Evolutionary conservation across 2,888 invertebrate species (phyloP).

Genomic region (Lissonota sp.): DNA sequence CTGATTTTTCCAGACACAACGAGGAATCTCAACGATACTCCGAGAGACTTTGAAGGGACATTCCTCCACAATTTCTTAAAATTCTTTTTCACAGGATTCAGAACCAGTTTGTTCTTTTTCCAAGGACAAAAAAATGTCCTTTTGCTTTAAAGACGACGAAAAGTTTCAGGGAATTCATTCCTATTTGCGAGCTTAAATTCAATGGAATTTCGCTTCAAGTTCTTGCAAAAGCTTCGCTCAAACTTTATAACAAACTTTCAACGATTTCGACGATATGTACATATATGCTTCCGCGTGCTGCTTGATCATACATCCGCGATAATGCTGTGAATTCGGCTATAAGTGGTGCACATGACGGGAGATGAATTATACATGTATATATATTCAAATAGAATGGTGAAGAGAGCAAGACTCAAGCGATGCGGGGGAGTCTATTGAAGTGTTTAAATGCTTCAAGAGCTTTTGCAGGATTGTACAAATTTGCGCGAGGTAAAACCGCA

Average conservation of each 20-base stretch:
- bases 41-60: too few relatives aligned
- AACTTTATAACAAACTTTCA: not conserved
- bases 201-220: not conserved
- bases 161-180: slow-evolving; percentile 3
- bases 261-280: not conserved
- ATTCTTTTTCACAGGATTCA: too few relatives aligned
- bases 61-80: too few relatives aligned
- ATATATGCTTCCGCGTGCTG: not conserved
- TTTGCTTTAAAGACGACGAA: not conserved
- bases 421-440: slow-evolving; percentile 45
- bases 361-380: not conserved
- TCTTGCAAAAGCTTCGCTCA: not conserved
- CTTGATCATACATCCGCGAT: not conserved
- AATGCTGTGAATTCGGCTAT: not conserved
- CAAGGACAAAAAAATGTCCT: too few relatives aligned
- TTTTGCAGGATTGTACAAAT: slow-evolving; percentile 51
- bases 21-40: too few relatives aligned
- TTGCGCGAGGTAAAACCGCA: slow-evolving; percentile 55
- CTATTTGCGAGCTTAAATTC: not conserved
- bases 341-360: slow-evolving; percentile 1
- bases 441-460: slow-evolving; percentile 56
- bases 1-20: too few relatives aligned
- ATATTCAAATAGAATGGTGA: slow-evolving; percentile 17
- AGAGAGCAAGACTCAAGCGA: slow-evolving; percentile 24
- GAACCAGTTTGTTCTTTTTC: too few relatives aligned